Base-by-base conservation (phyloP, 2,113 vertebrate genomes). In the Connochaetes taurinus region DNA sequence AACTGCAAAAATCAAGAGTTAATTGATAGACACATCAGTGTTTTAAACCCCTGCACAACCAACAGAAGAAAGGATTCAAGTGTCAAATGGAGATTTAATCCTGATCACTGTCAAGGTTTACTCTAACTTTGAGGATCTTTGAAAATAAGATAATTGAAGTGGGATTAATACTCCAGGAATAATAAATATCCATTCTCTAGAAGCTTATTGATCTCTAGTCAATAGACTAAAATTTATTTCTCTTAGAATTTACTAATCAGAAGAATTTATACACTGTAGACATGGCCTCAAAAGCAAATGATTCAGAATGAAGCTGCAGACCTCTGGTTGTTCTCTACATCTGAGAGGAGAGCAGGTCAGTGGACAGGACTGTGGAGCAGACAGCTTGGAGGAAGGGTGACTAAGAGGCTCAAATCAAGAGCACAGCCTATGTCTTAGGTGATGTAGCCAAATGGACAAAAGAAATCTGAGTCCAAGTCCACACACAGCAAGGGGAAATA, bases 81-180 rank as follows among this genome's bases (percentile, higher is more conserved):
- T 58, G 31, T 15, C 27, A 47, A 84, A 21, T 57, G 52, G 31
- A 7, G 7, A 45, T 45, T 25, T 85, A 53, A 90, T 84, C 17
- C 31, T 12, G 57, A 57, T 40, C 47, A 67, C 31, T 45, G 33
- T 0, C 47, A 19, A 57, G 4, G 13, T 58, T 87, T 92, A n/a
- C 57, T 95, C 25, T 62, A 85, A n/a, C 57, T 94, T 92, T 97
- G 84, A 92, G 89, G 47, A 55, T 91, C 25, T 94, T 43, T 45
- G 23, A 90, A 82, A 87, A 89, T 33, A 87, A 60, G 36, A 40
- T 83, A 94, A 64, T 60, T 64, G 64, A 12, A 52, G 5, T 67
- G 7, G 3, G 25, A 64, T 62, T 78, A 92, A 58, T 80, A 36
- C 43, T 89, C 58, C 17, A 57, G 52, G 17, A 91, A 40, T n/a